These are phyloP conservation scores for Heterochromis multidens DNA, from an alignment of 2,113 vertebrate genomes.

Conservation along the genomic window DNA sequence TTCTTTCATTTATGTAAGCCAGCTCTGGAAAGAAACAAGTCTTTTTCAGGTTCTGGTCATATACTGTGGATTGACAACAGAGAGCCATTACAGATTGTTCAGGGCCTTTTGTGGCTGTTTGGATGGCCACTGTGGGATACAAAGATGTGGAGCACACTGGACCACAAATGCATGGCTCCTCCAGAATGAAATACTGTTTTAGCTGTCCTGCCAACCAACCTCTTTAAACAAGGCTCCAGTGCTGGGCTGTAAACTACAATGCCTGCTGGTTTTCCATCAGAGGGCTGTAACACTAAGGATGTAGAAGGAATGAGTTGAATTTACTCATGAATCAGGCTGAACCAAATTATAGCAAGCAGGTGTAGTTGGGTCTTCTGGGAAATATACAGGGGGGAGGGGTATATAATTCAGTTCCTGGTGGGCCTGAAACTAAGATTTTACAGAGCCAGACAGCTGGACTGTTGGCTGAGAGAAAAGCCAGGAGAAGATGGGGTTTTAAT, in stretches of 20 bases:
- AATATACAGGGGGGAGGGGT: background rate
- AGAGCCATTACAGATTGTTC: slow-evolving; percentile 39
- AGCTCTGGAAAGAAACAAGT: slow-evolving; percentile 19
- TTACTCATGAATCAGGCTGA: background rate
- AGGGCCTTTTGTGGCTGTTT: slow-evolving; percentile 17
- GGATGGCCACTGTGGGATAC: slow-evolving; percentile 26
- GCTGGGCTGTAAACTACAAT: slow-evolving; percentile 7
- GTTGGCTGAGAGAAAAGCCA: slow-evolving; percentile 60
- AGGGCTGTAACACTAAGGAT: slow-evolving; percentile 1
- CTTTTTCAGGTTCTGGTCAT: slow-evolving; percentile 33
- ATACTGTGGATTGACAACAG: slow-evolving; percentile 51
- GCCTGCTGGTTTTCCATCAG: slow-evolving; percentile 38
- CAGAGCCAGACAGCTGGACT: slow-evolving; percentile 75
- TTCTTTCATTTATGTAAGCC: slow-evolving; percentile 49
- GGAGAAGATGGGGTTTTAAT: slow-evolving; percentile 9
- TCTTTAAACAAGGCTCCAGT: slow-evolving; percentile 24
- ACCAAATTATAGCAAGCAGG: slow-evolving; percentile 6
- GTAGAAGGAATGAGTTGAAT: slow-evolving; percentile 9
- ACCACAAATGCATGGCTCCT: slow-evolving; percentile 34
- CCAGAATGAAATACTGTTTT: slow-evolving; percentile 37
- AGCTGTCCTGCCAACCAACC: slow-evolving; percentile 27
- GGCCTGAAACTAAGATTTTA: slow-evolving; percentile 29
- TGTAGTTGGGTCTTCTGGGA: slow-evolving; percentile 10
- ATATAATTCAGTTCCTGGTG: slow-evolving; percentile 25
- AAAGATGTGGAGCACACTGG: slow-evolving; percentile 25